Base-by-base conservation (phyloP, 2,888 invertebrate genomes). In the Gymnoscelis rufifasciata region DNA sequence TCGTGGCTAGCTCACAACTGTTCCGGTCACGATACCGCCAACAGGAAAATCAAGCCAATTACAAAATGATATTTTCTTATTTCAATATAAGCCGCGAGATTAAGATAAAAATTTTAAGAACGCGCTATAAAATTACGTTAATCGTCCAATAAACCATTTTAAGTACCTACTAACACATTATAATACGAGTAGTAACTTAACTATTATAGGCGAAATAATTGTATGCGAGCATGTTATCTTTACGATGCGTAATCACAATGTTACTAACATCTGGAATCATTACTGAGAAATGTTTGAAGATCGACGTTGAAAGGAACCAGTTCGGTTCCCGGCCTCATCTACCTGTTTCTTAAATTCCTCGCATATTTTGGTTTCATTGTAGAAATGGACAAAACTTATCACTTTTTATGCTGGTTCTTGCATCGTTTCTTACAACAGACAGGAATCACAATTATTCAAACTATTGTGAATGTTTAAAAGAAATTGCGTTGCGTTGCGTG, bases 1-100 rank as follows among this genome's bases (percentile, higher is more conserved):
- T 68, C 65, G 71, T 71, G 72, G 78, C 78, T 78, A 76, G 58
- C 57, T 59, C 60, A 3, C 19, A 72, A 78, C 81, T 74, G 66
- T 71, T 55, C 62, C 54, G 66, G 78, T 83, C 83, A 84, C 84
- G 83, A 82, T 59, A 62, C 62, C 33, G 28, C n/a, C 64, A 74
- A 69, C 72, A n/a, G n/a, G n/a, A n/a, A 71, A 71, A 72, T 71
- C 68, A 60, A 47, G 43, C 35, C 66, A 68, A 65, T 65, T 63
- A 62, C n/a, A n/a, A n/a, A n/a, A n/a, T n/a, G n/a, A n/a, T n/a
- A n/a, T n/a, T n/a, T n/a, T n/a, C n/a, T n/a, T n/a, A n/a, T n/a
- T n/a, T n/a, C n/a, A n/a, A n/a, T n/a, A n/a, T n/a, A n/a, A n/a
- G n/a, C n/a, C n/a, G n/a, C n/a, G n/a, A n/a, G n/a, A n/a, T n/a